phyloP scores from a whole-genome alignment of 1,140 invertebrate species.

The Fopius arisanus region DNA sequence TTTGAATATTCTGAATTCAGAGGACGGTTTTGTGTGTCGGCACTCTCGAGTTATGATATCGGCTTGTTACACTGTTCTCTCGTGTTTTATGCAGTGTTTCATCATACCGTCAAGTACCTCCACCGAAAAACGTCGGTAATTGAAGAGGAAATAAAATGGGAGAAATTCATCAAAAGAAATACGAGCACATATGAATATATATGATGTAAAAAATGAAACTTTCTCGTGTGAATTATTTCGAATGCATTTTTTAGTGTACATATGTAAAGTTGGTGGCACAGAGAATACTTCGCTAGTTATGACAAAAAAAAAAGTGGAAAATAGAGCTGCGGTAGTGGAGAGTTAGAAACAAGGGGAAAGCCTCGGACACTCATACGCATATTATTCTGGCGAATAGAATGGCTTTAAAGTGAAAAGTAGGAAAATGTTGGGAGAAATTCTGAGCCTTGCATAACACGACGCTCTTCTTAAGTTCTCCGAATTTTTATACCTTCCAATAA shows the following conservation, averaged over 20 bases:
- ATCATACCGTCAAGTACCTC: not conserved
- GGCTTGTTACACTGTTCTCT: not conserved
- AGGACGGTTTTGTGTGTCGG: not conserved
- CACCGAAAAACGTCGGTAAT: not conserved
- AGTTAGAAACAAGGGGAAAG: not conserved
- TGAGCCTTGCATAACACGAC: not conserved
- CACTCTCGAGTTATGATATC: not conserved
- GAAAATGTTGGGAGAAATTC: not conserved
- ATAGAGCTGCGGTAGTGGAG: not conserved
- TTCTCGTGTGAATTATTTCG: not conserved
- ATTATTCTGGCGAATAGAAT: not conserved
- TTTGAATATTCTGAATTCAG: not conserved
- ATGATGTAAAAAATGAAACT: constrained; percentile 1
- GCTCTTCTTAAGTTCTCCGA: not conserved
- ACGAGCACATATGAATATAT: not conserved
- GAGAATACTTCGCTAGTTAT: not conserved
- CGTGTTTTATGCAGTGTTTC: constrained; percentile 2
- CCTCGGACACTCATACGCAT: not conserved
- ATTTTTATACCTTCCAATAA: too few relatives aligned
- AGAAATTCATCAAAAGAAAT: not conserved
- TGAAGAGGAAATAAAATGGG: not conserved
- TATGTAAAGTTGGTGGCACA: not conserved
- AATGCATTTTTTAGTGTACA: not conserved
- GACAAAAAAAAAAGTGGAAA: not conserved
- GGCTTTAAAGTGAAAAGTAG: not conserved